Evolutionary conservation across 2,113 vertebrate genomes (phyloP), one percentile per base, ranked within the genome.

Genomic region (Calyptomena viridis): DNA sequence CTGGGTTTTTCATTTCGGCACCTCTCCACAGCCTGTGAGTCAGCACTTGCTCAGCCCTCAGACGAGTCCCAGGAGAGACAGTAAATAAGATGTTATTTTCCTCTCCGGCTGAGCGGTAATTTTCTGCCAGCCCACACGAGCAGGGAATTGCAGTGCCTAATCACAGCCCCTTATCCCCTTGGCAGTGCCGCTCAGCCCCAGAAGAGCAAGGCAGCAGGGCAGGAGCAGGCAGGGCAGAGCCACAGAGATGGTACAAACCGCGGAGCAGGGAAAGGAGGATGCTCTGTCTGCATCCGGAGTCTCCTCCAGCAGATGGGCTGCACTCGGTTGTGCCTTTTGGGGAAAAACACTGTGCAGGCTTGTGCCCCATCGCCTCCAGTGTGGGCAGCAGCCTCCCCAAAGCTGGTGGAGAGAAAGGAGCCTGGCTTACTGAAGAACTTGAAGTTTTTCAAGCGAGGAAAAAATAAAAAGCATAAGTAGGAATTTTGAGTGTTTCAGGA

Each of bases 51-150:
- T 95, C 90, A 96, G 72, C 83, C 90, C 89, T 94, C 94, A 92
- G 83, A 91, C 47, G 63, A 82, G 83, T 90, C 95, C 83, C 90
- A 71, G 90, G 95, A 93, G 95, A 94, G 72, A 74, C 67, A 78
- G 85, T 72, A 93, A 97, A 90, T 94, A 96, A 95, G 95, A 88
- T 90, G 90, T 92, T 94, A 78, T 96, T 95, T 95, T 94, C 90
- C 93, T 92, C 89, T 66, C 93, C 4, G 81, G 49, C 91, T 94
- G 86, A 95, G 91, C n/a, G 11, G 93, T 92, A 92, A 95, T 95
- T 95, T 94, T 95, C 93, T 95, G 89, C 91, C 96, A 95, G 93
- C 96, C 91, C 68, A 75, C 86, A 75, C 1, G 52, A 79, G 84
- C 71, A 11, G 91, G 64, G 95, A 94, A 84, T 87, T 91, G 87